Base-by-base conservation (phyloP, 2,797 vertebrate genomes). In the Neosalanx taihuensis region DNA sequence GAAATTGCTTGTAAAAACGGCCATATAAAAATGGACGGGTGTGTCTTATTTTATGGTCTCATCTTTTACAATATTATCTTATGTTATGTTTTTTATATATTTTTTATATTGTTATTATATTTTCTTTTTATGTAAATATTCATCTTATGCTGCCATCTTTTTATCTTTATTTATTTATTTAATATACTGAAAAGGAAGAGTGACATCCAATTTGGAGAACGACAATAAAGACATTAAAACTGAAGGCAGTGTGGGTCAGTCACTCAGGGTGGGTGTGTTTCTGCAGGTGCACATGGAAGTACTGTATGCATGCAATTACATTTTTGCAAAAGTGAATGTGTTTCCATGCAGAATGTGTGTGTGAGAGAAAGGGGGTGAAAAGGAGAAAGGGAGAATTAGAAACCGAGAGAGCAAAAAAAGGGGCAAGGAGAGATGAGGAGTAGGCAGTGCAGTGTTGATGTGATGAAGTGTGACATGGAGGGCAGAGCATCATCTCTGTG, bases 381-480 rank as follows among this genome's bases (percentile, higher is more conserved):
- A 46, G 13, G 12, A 46, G 41, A 46, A 46, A 46, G 41, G 41
- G 13, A 46, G 41, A 12, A 3, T 12, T 9, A 46, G 41, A 46
- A 12, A 46, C 13, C 0, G 13, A 46, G 41, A 41, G 37, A 46
- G 37, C 37, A 46, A 46, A 46, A 46, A 12, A 46, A 12, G 41
- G 18, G 9, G 41, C 41, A 46, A 2, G 41, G 41, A 46, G 23
- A 10, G 4, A 57, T 31, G 33, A 69, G 31, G 61, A 75, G 67
- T 73, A 74, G 80, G 79, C 71, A 62, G 57, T 72, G 6, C 53
- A 63, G 72, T 9, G 10, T 23, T 86, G 89, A 90, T 79, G 75
- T 86, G 85, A 90, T 90, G 84, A 81, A 82, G 76, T 77, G 80
- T 88, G 88, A 91, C 90, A 87, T 56, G 68, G 53, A 6, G 72